Percentiles rank a stretch among this genome's conserved stretches.
phyloP scores from a whole-genome alignment of 2,797 vertebrate species.

The Silurus aristotelis region DNA sequence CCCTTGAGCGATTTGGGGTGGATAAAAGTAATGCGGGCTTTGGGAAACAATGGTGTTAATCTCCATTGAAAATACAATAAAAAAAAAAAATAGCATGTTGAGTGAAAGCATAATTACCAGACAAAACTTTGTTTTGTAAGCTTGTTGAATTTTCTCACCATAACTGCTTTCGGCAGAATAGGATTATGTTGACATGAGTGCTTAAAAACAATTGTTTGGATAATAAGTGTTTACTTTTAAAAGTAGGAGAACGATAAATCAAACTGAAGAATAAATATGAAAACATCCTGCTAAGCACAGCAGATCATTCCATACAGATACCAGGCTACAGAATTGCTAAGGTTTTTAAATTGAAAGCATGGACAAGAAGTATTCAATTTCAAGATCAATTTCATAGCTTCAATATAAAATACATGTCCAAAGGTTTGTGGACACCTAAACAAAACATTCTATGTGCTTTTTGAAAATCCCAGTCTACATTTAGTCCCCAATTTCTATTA shows the following conservation, averaged over 20 bases:
- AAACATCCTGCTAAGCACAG: neutral
- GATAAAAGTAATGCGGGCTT: slow-evolving; percentile 39
- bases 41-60: slow-evolving; percentile 29
- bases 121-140: neutral
- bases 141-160: slow-evolving; percentile 35
- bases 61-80: slow-evolving; percentile 18
- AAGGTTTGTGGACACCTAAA: too few relatives aligned
- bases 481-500: too few relatives aligned
- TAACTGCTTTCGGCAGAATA: neutral
- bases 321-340: neutral
- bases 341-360: neutral
- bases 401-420: neutral
- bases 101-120: slow-evolving; percentile 42
- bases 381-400: neutral
- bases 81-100: slow-evolving; percentile 17
- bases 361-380: neutral
- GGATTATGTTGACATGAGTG: slow-evolving; percentile 10
- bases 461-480: too few relatives aligned
- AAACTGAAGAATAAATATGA: neutral
- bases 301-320: neutral
- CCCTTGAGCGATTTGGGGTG: slow-evolving; percentile 30
- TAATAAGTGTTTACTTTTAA: neutral
- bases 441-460: too few relatives aligned
- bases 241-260: neutral
- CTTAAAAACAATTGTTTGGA: slow-evolving; percentile 2